Base-by-base conservation (phyloP, 2,888 invertebrate genomes). In the Drosophila buzzatii region DNA sequence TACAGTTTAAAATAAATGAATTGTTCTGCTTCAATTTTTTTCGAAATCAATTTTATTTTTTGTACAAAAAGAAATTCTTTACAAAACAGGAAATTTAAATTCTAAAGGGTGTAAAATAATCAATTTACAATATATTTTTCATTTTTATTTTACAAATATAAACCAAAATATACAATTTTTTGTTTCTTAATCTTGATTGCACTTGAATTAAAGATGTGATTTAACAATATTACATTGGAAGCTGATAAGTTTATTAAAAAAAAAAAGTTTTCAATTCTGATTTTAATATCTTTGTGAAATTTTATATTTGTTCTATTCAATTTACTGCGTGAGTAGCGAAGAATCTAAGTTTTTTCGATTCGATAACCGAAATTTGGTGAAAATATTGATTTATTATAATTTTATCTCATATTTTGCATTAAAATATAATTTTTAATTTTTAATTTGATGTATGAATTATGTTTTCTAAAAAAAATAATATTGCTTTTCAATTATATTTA, bases 321-420 rank as follows among this genome's bases (percentile, higher is more conserved):
- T 49, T 49, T 47, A 47, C 31, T 49, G n/a, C 10, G 31, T n/a
- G 45, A 45, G 45, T 23, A 23, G 45, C 23, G n/a, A 49, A 49
- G 5, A 49, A 5, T 31, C 18, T 16, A 27, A 7, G n/a, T n/a
- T 49, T 49, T 51, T 49, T n/a, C 10, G 31, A n/a, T 49, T 47
- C 23, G 8, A 20, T 49, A 47, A 27, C 27, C 27, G 8, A 27
- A 27, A 2, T 16, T 16, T 47, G 31, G 9, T 27, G 10, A 27
- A 47, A 47, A 10, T 49, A 31, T 27, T n/a, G 9, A 27, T n/a
- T 27, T 10, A 9, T 49, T 49, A 16, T 27, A 9, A 41, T 44
- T 44, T 20, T 12, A 44, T 27, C 16, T 47, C 1, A 27, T 27
- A 5, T 27, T 27, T 23, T 44, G 23, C 3, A 27, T 16, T 7